A percentile compares a stretch with the other conserved stretches of the same genome.
Conservation (phyloP, 2,797 vertebrate genomes). For the Spinus olivaceus region DNA sequence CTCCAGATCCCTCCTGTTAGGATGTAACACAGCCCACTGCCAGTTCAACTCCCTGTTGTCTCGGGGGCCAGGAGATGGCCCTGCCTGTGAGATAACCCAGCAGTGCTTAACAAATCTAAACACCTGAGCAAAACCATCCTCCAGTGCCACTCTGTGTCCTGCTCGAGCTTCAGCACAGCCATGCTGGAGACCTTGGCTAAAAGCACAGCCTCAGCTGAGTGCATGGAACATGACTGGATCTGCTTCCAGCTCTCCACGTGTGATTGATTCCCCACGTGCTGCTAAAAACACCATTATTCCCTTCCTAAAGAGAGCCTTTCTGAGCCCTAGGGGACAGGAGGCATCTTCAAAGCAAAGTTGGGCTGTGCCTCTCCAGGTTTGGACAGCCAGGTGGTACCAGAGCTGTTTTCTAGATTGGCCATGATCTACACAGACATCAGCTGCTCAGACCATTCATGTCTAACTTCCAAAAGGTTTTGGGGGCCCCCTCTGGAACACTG, state of each 20-base stretch:
- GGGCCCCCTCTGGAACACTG: not conserved
- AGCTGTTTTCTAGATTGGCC: not conserved
- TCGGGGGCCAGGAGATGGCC: not conserved
- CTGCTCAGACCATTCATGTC: not conserved
- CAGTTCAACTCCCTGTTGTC: not conserved
- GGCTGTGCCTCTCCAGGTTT: not conserved
- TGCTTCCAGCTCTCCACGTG: not conserved
- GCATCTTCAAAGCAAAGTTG: not conserved
- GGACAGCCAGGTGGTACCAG: not conserved
- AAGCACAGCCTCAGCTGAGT: accelerated
- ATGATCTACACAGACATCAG: not conserved
- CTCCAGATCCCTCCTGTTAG: accelerated
- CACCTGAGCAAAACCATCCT: not conserved
- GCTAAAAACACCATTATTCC: not conserved
- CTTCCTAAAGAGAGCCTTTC: not conserved
- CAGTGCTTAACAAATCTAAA: not conserved
- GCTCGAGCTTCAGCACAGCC: not conserved
- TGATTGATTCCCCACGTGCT: not conserved
- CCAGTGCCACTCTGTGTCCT: not conserved
- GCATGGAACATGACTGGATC: accelerated
- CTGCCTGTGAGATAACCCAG: not conserved
- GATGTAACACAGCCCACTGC: not conserved
- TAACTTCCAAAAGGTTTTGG: not conserved
- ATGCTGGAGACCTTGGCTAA: not conserved
- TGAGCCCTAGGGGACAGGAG: not conserved